A percentile compares a stretch with the other conserved stretches of the same genome.
Evolutionary conservation across 2,113 vertebrate genomes (phyloP).

Genomic region (Daphoenositta chrysoptera): DNA sequence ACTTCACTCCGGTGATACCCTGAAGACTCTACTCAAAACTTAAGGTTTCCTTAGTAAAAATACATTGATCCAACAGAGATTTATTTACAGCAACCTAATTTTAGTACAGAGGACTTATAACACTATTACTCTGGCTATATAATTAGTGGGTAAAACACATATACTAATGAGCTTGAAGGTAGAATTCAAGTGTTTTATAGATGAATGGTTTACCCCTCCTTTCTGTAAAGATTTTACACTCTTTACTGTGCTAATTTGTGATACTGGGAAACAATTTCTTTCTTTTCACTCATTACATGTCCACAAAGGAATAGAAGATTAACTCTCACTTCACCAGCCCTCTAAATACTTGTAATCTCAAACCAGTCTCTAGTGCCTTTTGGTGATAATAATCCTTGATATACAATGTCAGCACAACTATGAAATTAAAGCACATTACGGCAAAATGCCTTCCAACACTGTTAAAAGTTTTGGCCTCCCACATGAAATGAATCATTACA

Average conservation of each 20-base stretch:
- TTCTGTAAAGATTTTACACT: background rate
- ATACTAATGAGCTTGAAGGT: background rate
- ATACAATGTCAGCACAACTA: background rate
- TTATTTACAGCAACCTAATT: conserved; percentile 6
- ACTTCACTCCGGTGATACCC: background rate
- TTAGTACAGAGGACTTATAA: background rate
- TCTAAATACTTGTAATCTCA: background rate
- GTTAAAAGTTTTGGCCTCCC: background rate
- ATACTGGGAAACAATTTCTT: background rate
- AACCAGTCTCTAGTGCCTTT: background rate
- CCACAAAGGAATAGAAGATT: background rate
- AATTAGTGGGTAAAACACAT: background rate
- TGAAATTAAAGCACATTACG: background rate
- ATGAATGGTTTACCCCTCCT: background rate
- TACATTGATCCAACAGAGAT: background rate
- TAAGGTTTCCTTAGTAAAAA: background rate
- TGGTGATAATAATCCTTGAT: background rate
- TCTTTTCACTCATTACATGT: background rate
- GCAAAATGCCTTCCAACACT: background rate
- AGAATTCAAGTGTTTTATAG: background rate
- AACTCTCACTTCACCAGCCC: background rate
- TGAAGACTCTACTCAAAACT: background rate
- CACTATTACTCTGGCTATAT: background rate
- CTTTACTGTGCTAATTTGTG: background rate
- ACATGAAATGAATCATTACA: conserved; percentile 4